Evolutionary conservation across 1,140 invertebrate genomes (phyloP).

Genomic region (Drosophila novamexicana): DNA sequence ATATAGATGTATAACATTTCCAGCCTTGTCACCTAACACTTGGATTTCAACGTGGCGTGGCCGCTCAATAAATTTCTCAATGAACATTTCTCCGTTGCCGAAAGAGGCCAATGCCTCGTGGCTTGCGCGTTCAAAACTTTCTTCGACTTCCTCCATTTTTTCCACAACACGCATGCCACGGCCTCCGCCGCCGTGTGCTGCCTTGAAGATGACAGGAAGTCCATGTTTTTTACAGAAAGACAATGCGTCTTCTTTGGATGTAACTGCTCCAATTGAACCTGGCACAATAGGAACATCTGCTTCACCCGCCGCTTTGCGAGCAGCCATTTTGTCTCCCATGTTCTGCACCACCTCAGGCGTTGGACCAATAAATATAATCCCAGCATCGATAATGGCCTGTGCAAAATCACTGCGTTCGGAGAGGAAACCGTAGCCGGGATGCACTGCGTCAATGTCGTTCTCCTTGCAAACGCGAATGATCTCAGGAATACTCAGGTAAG

Average conservation of each 20-base stretch:
- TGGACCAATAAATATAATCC: conserved; percentile 98
- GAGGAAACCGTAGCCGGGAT: conserved; percentile 99
- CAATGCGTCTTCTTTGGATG: conserved; percentile 93
- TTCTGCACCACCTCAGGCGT: conserved; percentile 95
- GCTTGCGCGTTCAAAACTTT: conserved; percentile 95
- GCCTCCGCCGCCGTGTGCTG: conserved; percentile 99
- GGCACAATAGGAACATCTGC: conserved; percentile 94
- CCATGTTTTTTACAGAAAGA: conserved; percentile 97
- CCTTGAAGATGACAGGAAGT: conserved; percentile 99
- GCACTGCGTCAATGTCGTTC: conserved; percentile 98
- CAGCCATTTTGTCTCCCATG: conserved; percentile 99
- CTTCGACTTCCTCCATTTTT: conserved; percentile 96
- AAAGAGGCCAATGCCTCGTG: conserved; percentile 98
- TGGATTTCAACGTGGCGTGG: conserved; percentile 99
- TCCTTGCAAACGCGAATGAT: conserved; percentile 98
- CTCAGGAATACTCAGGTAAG: conserved; percentile 98
- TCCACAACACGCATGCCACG: conserved; percentile 98
- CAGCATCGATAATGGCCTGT: conserved; percentile 95
- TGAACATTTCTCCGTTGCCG: conserved; percentile 99
- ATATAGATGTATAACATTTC: conserved; percentile 98
- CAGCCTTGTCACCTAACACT: conserved; percentile 96
- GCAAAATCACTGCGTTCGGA: conserved; percentile 99
- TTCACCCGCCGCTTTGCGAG: conserved; percentile 93
- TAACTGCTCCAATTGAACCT: conserved; percentile 96
- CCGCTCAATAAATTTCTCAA: conserved; percentile 99